A percentile compares a stretch with the other conserved stretches of the same genome.
These are phyloP conservation scores for Argyresthia albistria DNA, from an alignment of 2,888 invertebrate species.

Conservation along the genomic window DNA sequence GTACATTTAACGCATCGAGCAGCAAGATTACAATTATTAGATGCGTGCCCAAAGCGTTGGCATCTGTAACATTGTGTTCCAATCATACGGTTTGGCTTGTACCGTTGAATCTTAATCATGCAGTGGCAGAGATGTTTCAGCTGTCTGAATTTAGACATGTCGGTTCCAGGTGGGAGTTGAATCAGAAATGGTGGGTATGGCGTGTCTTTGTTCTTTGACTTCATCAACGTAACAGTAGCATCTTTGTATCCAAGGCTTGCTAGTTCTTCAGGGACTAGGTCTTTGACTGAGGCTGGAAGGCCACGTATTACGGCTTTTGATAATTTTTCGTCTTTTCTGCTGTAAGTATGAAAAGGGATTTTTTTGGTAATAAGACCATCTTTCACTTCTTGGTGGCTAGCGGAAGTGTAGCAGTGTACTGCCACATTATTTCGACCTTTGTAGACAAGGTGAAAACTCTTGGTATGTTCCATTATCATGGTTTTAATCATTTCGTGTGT, in stretches of 20 bases:
- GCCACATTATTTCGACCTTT: not conserved
- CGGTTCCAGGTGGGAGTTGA: not conserved
- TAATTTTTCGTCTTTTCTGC: not conserved
- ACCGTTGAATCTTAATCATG: not conserved
- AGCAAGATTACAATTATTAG: slow-evolving; percentile 6
- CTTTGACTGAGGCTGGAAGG: not conserved
- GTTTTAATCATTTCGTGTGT: not conserved
- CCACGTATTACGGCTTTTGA: not conserved
- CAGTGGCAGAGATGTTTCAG: slow-evolving; percentile 4
- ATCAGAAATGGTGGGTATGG: not conserved
- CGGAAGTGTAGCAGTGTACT: not conserved
- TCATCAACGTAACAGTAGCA: not conserved
- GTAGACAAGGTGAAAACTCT: not conserved
- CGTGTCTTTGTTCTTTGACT: not conserved
- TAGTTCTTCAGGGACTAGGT: not conserved
- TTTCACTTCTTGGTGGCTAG: not conserved
- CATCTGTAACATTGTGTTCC: slow-evolving; percentile 4
- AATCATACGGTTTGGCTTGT: not conserved
- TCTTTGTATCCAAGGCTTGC: not conserved
- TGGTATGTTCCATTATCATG: not conserved
- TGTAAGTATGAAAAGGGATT: not conserved
- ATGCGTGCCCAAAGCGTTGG: slow-evolving; percentile 8
- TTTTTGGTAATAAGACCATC: not conserved
- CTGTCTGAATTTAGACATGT: slow-evolving; percentile 3
- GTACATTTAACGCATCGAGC: slow-evolving; percentile 8